Percentiles rank a stretch among this genome's conserved stretches.
These are phyloP conservation scores for Octopus sinensis DNA, from an alignment of 1,140 invertebrate genomes.

Conservation along the genomic window DNA sequence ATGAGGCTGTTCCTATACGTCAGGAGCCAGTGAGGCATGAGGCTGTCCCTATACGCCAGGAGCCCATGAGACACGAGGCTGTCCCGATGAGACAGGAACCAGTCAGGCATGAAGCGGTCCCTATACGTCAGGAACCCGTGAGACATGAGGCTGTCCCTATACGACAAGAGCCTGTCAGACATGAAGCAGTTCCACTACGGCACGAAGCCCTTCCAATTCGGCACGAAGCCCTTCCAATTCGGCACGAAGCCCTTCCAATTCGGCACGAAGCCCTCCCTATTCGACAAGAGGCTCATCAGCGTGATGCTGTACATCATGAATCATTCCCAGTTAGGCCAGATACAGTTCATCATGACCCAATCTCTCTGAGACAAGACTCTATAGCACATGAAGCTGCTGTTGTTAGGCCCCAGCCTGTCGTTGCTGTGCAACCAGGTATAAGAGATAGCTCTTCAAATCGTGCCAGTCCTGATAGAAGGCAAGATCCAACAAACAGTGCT, in stretches of 20 bases:
- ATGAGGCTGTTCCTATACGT: background rate
- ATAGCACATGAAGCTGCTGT: background rate
- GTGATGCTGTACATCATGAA: background rate
- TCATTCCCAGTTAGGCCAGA: background rate
- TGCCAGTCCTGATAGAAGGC: background rate
- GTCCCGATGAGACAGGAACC: background rate
- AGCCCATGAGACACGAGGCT: background rate
- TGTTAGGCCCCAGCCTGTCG: background rate
- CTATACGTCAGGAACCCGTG: too few species aligned
- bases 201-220: too few species aligned
- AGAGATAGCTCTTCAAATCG: background rate
- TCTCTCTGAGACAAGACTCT: background rate
- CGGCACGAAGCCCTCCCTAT: background rate
- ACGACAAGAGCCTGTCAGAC: too few species aligned
- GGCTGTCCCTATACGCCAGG: background rate
- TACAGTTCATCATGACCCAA: background rate
- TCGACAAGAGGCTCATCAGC: background rate
- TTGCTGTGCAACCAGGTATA: conserved; percentile 1
- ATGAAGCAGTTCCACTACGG: too few species aligned
- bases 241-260: too few species aligned
- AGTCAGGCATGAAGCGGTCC: background rate
- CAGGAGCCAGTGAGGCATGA: background rate
- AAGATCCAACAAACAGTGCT: background rate
- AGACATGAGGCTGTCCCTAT: too few species aligned
- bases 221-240: too few species aligned